Evolutionary conservation across 2,888 invertebrate genomes (phyloP).

Genomic region (Diarsia brunnea): DNA sequence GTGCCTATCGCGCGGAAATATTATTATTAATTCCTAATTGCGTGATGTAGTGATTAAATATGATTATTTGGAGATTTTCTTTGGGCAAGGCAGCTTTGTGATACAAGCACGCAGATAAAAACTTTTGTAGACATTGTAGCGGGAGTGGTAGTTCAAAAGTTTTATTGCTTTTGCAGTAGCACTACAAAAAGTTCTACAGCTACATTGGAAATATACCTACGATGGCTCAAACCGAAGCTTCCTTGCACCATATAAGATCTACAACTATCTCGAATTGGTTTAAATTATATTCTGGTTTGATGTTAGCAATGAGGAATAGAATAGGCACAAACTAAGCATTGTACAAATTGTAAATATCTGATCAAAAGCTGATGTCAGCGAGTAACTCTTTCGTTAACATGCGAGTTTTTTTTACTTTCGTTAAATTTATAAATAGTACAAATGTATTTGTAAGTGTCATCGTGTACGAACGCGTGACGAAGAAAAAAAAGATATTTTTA

Average conservation of each 20-base stretch:
- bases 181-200: background rate
- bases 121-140: slow-evolving; percentile 4
- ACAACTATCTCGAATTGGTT: slow-evolving; percentile 39
- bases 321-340: slow-evolving; percentile 68
- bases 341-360: slow-evolving; percentile 85
- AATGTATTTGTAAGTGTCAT: slow-evolving; percentile 84
- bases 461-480: slow-evolving; percentile 63
- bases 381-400: slow-evolving; percentile 76
- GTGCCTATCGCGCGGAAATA: slow-evolving; percentile 70
- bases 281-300: slow-evolving; percentile 56
- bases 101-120: slow-evolving; percentile 9
- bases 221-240: slow-evolving; percentile 4
- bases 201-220: background rate
- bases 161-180: background rate
- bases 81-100: slow-evolving; percentile 35
- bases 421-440: slow-evolving; percentile 89
- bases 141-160: slow-evolving; percentile 3
- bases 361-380: slow-evolving; percentile 71
- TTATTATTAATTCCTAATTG: slow-evolving; percentile 57
- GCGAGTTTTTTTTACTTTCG: slow-evolving; percentile 72
- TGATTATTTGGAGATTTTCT: slow-evolving; percentile 45
- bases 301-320: slow-evolving; percentile 49
- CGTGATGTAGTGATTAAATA: slow-evolving; percentile 58
- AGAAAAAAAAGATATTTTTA: slow-evolving; percentile 71
- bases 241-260: slow-evolving; percentile 29